Evolutionary conservation across 2,113 vertebrate genomes (phyloP), one percentile per base, ranked within the genome.

Genomic region (Callaeas wilsoni): DNA sequence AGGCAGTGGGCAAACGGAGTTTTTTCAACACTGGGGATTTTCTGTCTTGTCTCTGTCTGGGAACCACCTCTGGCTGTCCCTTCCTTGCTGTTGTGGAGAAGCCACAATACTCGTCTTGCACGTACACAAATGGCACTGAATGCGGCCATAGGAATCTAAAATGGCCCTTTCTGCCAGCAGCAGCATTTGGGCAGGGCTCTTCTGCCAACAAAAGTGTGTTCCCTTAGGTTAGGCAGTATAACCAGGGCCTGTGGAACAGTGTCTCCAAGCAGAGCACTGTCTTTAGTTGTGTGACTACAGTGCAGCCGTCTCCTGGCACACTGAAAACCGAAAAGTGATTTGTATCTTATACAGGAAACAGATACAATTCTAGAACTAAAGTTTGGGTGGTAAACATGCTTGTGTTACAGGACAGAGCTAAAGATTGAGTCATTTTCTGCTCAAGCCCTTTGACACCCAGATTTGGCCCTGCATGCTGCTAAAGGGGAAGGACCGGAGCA

Each of bases 141-240:
- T 1, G 2, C 0, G 0, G 64, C 42, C 52, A 41, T 0, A 12
- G 27, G 46, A 37, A 76, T 44, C 41, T 42, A 55, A 71, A 76
- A 10, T 0, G 2, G 56, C 26, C 52, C 56, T 29, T 92, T 50
- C 73, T 35, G 62, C 6, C 53, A 65, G 39, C 65, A 82, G 41
- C 44, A 88, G 32, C 35, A 11, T 30, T 73, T 27, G 29, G n/a
- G 46, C 39, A 84, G 68, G 59, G 30, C 25, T 49, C 49, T 13
- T 46, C 73, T 49, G 0, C 1, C 81, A 92, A 68, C 9, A 84
- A 47, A 89, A 75, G 13, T 11, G 16, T 2, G 20, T 55, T 82
- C 35, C 15, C 22, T 71, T 37, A 33, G 75, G 78, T 52, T 44
- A 29, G 22, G 22, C 35, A 87, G 35, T 2, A 52, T 76, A 90